Base-by-base conservation (phyloP, 2,888 invertebrate genomes). In the Hydriomena furcata region DNA sequence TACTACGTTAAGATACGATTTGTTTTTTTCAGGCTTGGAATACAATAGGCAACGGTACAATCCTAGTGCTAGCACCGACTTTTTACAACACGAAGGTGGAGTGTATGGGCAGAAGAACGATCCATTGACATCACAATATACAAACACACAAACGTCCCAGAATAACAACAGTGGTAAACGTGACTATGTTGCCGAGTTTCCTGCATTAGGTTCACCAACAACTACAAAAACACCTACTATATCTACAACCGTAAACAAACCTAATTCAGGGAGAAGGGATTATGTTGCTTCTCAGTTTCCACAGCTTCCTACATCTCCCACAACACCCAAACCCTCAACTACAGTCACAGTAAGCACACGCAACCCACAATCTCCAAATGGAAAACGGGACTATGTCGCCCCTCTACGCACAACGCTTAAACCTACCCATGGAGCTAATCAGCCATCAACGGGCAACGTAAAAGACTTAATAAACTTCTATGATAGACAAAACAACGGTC, bases 401-500 rank as follows among this genome's bases (percentile, higher is more conserved):
- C 73, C 83, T 11, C 79, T 84, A 57, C 71, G 71, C 32, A 73
- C 84, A 42, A 55, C 78, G 7, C 49, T 51, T 38, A 63, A 68
- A 43, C 68, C 73, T 6, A 31, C 52, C 12, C 63, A 66, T 53
- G 66, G 57, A 53, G 47, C 24, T 38, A 64, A 62, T 28, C 69
- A 73, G 43, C 65, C 60, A 24, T 56, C 65, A 30, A 59, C 66
- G 6, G 79, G 82, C 31, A 84, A 83, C 63, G 88, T 90, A 1
- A 82, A 87, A 62, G 89, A 86, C 54, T 69, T 90, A 7, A 62
- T 90, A 25, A 82, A 86, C 50, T 85, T 79, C 61, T 90, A 81
- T 57, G 84, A 87, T 37, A 68, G 57, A 38, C 75, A 81, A 61
- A 69, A 57, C 8, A 68, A 64, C 41, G 64, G 60, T 37, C 69